A percentile compares a stretch with the other conserved stretches of the same genome.
These are phyloP conservation scores for Triops cancriformis DNA, from an alignment of 1,140 invertebrate genomes.

Conservation along the genomic window DNA sequence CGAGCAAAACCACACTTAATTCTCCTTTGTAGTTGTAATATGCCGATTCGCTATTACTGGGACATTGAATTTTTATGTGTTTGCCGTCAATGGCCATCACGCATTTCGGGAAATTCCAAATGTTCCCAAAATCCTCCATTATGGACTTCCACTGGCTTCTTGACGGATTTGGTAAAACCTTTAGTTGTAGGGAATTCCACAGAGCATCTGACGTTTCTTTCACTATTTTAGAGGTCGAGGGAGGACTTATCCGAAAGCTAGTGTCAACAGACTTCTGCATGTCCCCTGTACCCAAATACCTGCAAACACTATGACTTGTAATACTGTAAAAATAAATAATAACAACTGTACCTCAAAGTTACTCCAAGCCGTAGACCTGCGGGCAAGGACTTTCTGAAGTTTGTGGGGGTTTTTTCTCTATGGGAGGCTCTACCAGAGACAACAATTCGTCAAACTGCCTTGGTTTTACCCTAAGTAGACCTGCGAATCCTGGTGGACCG, in stretches of 20 bases:
- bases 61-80: slow-evolving; percentile 42
- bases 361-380: not conserved
- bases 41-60: slow-evolving; percentile 39
- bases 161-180: not conserved
- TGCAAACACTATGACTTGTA: not conserved
- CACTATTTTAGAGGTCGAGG: not conserved
- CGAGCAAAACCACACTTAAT: too few relatives aligned
- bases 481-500: not conserved
- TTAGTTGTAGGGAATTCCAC: not conserved
- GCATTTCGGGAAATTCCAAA: slow-evolving; percentile 38
- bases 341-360: not conserved
- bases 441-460: not conserved
- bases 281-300: not conserved
- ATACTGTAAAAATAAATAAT: not conserved
- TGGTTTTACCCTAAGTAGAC: not conserved
- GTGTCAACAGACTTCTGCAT: not conserved
- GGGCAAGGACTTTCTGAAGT: not conserved
- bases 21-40: too few relatives aligned
- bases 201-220: not conserved
- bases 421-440: not conserved
- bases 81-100: slow-evolving; percentile 45
- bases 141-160: not conserved
- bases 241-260: not conserved
- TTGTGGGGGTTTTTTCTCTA: not conserved
- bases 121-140: not conserved